phyloP scores from a whole-genome alignment of 2,888 invertebrate species.

The Calliphora vomitoria region DNA sequence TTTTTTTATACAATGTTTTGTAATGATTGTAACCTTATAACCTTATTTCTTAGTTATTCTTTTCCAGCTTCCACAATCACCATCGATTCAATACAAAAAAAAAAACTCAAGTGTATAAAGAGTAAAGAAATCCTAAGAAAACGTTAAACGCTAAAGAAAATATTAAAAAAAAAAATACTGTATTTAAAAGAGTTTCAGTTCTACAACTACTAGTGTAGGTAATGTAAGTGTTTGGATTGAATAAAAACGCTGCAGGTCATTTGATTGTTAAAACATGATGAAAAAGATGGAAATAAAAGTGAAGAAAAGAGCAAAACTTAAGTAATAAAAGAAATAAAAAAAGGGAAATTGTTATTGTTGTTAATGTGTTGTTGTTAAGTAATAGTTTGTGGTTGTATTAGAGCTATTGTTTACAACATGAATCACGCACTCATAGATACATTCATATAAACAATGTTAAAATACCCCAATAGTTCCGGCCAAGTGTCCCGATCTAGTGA shows the following conservation, averaged over 20 bases:
- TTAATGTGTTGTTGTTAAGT: conserved; percentile 68
- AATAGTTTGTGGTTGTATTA: conserved; percentile 45
- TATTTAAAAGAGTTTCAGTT: conserved; percentile 40
- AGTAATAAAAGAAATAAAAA: conserved; percentile 44
- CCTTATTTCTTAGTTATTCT: conserved; percentile 72
- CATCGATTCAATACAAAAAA: conserved; percentile 40
- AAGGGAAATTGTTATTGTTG: conserved; percentile 42
- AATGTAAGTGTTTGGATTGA: conserved; percentile 26
- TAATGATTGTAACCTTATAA: conserved; percentile 77
- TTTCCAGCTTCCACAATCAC: conserved; percentile 14
- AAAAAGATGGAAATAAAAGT: conserved; percentile 8
- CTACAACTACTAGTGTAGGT: background rate
- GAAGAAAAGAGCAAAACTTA: conserved; percentile 28
- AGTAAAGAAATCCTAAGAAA: conserved; percentile 67
- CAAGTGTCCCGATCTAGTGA: no score
- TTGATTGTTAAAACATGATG: conserved; percentile 63
- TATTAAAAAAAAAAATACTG: background rate
- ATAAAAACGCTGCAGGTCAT: conserved; percentile 66
- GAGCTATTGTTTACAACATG: conserved; percentile 62
- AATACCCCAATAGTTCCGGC: background rate
- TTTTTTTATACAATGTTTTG: conserved; percentile 2
- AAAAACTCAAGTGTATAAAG: conserved; percentile 64
- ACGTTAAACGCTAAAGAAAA: conserved; percentile 43
- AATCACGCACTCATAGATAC: conserved; percentile 5
- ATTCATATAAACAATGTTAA: conserved; percentile 10